These are phyloP conservation scores for Micromussa lordhowensis DNA, from an alignment of 92 coral and sea anemone species.

Conservation along the genomic window DNA sequence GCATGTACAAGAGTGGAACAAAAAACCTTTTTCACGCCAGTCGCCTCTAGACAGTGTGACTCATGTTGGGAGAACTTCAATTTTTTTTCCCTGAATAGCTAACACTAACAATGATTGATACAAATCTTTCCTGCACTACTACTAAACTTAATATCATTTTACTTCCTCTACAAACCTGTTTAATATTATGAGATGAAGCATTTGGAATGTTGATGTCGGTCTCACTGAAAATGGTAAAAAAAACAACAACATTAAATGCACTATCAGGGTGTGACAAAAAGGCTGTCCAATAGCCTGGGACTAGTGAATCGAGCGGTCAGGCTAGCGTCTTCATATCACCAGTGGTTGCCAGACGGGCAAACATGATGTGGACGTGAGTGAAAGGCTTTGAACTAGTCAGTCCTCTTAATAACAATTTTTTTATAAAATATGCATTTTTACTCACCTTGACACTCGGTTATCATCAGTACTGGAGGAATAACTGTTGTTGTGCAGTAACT, in stretches of 20 bases:
- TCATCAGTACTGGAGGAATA: constrained; percentile 27
- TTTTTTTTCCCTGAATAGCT: too few species aligned
- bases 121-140: neutral
- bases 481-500: constrained; percentile 60
- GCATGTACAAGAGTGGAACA: too few species aligned
- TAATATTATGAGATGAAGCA: constrained; percentile 18
- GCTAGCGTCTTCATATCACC: too few species aligned
- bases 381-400: neutral
- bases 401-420: neutral
- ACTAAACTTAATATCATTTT: neutral
- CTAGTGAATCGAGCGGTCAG: too few species aligned
- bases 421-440: neutral
- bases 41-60: too few species aligned
- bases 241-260: neutral
- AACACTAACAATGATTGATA: neutral
- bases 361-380: too few species aligned
- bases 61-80: too few species aligned
- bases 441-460: constrained; percentile 29
- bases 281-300: too few species aligned
- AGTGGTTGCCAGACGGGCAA: too few species aligned
- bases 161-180: constrained; percentile 24
- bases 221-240: constrained; percentile 21
- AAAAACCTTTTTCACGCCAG: too few species aligned
- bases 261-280: too few species aligned
- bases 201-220: constrained; percentile 40